Percentiles rank a stretch among this genome's conserved stretches.
phyloP scores from a whole-genome alignment of 2,113 vertebrate genomes.

The Menura novaehollandiae region DNA sequence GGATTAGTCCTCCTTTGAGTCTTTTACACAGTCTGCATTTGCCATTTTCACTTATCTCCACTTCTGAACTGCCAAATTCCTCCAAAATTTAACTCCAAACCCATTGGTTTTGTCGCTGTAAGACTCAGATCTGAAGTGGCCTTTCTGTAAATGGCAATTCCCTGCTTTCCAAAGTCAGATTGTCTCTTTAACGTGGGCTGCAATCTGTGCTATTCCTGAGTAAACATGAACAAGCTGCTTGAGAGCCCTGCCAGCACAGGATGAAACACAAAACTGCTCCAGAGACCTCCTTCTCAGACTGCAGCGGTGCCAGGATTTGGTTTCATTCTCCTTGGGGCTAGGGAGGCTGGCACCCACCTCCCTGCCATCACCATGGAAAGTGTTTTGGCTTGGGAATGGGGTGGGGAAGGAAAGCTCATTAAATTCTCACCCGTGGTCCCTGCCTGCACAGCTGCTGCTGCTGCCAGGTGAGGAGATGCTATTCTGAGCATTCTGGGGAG shows the following conservation, averaged over 20 bases:
- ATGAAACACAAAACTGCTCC: neutral
- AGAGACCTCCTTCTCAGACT: neutral
- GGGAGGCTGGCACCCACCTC: neutral
- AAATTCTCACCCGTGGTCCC: neutral
- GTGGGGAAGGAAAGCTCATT: neutral
- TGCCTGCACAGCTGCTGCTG: neutral
- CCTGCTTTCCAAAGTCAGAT: neutral
- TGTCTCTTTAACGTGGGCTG: neutral
- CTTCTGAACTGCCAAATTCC: neutral
- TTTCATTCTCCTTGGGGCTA: neutral
- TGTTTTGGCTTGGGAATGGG: neutral
- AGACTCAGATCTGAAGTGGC: neutral
- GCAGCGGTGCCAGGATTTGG: neutral
- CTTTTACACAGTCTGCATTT: neutral
- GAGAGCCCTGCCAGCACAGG: neutral
- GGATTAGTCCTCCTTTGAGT: neutral
- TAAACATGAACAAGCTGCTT: conserved; percentile 24
- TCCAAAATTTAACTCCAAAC: neutral
- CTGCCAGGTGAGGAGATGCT: neutral
- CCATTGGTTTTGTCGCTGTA: neutral
- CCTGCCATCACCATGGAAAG: neutral
- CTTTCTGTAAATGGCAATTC: neutral
- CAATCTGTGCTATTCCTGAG: conserved; percentile 19
- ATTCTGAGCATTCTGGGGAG: neutral
- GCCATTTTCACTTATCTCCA: neutral